Evolutionary conservation across 1,140 invertebrate genomes (phyloP).

Genomic region (Tetraneura akinire): DNA sequence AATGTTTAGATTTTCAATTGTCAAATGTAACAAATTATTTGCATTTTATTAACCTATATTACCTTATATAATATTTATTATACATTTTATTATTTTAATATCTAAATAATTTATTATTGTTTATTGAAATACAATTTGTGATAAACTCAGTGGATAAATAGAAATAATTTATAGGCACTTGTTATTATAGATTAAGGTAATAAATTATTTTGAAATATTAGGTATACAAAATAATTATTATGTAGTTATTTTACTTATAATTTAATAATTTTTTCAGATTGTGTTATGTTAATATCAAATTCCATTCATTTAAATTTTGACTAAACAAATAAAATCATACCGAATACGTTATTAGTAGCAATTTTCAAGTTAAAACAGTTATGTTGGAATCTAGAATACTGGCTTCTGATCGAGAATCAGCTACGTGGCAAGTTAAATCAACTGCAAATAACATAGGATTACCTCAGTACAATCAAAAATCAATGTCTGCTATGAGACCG

Average conservation of each 20-base stretch:
- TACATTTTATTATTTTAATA: no score
- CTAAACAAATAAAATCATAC: background rate
- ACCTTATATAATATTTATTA: no score
- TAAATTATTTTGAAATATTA: no score
- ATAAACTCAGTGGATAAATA: no score
- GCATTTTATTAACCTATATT: no score
- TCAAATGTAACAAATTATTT: no score
- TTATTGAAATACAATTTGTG: no score
- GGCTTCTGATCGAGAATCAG: conserved; percentile 57
- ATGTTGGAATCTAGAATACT: conserved; percentile 63
- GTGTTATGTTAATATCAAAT: background rate
- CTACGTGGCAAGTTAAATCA: conserved; percentile 60
- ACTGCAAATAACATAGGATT: conserved; percentile 58
- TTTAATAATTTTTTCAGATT: background rate
- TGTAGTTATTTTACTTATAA: background rate
- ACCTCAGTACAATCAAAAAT: conserved; percentile 58
- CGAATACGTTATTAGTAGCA: background rate
- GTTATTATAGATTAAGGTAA: no score
- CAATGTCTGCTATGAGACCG: conserved; percentile 60
- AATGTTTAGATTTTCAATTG: no score
- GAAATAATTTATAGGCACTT: no score
- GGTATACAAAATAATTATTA: no score
- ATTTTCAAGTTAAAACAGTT: conserved; percentile 9
- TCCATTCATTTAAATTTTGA: background rate
- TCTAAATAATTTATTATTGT: no score